These are phyloP conservation scores for Amphiprion ocellaris DNA, from an alignment of 2,113 vertebrate species.

Conservation along the genomic window DNA sequence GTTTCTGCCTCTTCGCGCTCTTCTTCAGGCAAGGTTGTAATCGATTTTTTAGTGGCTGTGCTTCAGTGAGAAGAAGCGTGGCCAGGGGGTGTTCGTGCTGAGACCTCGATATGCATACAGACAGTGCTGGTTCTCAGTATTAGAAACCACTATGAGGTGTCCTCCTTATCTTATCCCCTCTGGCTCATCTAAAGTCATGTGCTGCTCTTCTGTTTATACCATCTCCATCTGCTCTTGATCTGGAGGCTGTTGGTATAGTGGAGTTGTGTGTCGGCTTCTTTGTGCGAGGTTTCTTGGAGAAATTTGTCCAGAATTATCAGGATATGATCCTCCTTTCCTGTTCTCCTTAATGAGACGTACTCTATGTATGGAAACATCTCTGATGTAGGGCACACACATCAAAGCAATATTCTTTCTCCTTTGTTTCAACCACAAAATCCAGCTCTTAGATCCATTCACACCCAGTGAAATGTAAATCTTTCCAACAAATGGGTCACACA, in stretches of 20 bases:
- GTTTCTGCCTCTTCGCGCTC: conserved; percentile 51
- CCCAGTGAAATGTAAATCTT: no score
- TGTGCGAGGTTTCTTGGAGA: conserved; percentile 15
- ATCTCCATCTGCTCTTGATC: conserved; percentile 71
- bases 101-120: conserved; percentile 8
- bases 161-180: conserved; percentile 37
- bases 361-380: not conserved
- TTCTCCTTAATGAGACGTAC: conserved; percentile 4
- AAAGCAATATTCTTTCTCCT: not conserved
- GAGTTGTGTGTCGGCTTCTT: conserved; percentile 7
- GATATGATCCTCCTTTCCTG: conserved; percentile 4
- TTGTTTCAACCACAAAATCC: not conserved
- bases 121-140: not conserved
- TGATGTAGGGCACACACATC: no score
- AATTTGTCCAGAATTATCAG: conserved; percentile 51
- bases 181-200: conserved; percentile 48
- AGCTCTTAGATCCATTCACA: no score
- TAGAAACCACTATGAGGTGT: conserved; percentile 1
- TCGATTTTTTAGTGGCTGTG: conserved; percentile 36
- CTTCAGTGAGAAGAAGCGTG: not conserved
- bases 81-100: conserved; percentile 13
- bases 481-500: no score
- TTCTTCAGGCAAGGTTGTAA: conserved; percentile 42
- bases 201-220: conserved; percentile 54
- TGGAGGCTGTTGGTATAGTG: conserved; percentile 36